Evolutionary conservation across 2,797 vertebrate genomes (phyloP).

Genomic region (Pseudocheirus occidentalis): DNA sequence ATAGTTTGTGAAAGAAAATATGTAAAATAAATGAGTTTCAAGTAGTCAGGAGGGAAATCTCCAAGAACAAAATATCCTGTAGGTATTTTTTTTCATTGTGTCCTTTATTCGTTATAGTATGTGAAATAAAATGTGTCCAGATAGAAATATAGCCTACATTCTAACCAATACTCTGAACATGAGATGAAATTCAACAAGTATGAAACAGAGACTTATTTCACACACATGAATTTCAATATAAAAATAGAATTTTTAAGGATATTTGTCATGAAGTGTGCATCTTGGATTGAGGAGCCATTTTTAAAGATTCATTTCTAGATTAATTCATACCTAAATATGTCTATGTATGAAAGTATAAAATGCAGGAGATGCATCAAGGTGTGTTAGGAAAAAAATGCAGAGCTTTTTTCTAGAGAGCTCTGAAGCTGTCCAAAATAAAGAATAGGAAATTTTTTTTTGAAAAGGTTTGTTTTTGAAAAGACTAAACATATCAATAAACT

Average conservation of each 20-base stretch:
- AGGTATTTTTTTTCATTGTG: slow-evolving; percentile 11
- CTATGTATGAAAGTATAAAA: not conserved
- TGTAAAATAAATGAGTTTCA: slow-evolving; percentile 27
- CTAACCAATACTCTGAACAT: not conserved
- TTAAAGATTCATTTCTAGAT: slow-evolving; percentile 24
- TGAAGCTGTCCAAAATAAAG: not conserved
- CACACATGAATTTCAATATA: not conserved
- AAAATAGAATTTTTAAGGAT: not conserved
- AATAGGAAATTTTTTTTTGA: not conserved
- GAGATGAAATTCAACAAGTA: not conserved
- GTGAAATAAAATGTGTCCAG: not conserved
- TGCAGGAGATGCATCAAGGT: not conserved
- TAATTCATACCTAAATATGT: not conserved
- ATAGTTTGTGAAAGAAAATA: not conserved
- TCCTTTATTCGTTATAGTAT: not conserved
- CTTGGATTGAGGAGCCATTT: not conserved
- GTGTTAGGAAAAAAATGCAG: not conserved
- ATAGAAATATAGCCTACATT: slow-evolving; percentile 4
- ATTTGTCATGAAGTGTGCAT: not conserved
- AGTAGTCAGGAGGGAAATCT: not conserved
- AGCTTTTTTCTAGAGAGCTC: not conserved
- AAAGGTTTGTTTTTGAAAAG: not conserved
- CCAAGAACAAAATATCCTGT: not conserved
- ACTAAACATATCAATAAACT: not conserved
- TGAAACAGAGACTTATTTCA: not conserved